A percentile compares a stretch with the other conserved stretches of the same genome.
These are phyloP conservation scores for Trichogramma evanescens DNA, from an alignment of 2,888 invertebrate species.

Conservation along the genomic window DNA sequence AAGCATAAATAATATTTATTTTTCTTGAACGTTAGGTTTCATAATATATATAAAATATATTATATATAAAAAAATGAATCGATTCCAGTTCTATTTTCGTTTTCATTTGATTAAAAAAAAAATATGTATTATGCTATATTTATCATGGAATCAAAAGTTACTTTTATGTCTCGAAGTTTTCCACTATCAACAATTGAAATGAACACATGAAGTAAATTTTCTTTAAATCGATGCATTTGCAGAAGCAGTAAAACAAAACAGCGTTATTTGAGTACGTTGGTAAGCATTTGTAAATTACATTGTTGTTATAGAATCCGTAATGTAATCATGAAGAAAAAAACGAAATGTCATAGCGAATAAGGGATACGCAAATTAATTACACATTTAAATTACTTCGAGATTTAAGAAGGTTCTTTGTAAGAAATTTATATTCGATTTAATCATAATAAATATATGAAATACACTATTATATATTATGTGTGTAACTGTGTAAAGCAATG, in stretches of 20 bases:
- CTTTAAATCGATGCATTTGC: neutral
- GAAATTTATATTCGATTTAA: conserved; percentile 18
- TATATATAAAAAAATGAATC: too few relatives aligned
- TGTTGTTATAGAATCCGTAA: conserved; percentile 19
- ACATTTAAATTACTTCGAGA: conserved; percentile 14
- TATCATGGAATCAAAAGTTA: too few relatives aligned
- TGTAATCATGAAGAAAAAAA: conserved; percentile 12
- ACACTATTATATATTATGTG: neutral
- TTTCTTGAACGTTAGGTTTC: too few relatives aligned
- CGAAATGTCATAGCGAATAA: neutral
- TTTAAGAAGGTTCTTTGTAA: conserved; percentile 10
- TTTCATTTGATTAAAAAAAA: too few relatives aligned
- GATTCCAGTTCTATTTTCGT: too few relatives aligned
- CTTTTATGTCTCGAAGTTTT: neutral
- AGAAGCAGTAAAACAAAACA: neutral
- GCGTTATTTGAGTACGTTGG: neutral
- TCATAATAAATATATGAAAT: neutral
- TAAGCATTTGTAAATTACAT: conserved; percentile 21
- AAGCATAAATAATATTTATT: too few relatives aligned
- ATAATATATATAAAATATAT: too few relatives aligned
- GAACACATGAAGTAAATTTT: neutral
- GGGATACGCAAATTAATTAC: conserved; percentile 5
- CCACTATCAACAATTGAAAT: neutral
- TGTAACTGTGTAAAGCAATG: conserved; percentile 2
- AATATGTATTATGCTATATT: too few relatives aligned